Percentiles rank a stretch among this genome's conserved stretches.
Evolutionary conservation across 2,888 invertebrate species (phyloP).

Genomic region (Melinaea marsaeus): DNA sequence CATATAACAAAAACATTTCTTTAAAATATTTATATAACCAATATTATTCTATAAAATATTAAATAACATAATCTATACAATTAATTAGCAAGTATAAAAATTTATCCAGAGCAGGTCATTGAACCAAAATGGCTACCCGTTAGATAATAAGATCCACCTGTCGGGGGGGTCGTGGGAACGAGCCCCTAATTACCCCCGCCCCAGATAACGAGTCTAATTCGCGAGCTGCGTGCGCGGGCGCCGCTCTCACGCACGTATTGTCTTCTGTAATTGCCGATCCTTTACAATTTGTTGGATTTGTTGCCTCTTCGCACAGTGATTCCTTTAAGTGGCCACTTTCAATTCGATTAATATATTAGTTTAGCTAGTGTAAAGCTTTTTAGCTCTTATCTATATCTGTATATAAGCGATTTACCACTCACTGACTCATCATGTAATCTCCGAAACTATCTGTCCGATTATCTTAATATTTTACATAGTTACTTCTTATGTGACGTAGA

Average conservation of each 20-base stretch:
- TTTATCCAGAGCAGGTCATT: slow-evolving; percentile 21
- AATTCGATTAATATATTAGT: slow-evolving; percentile 72
- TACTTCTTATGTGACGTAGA: too few species aligned
- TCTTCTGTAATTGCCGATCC: slow-evolving; percentile 77
- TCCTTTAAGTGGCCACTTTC: slow-evolving; percentile 76
- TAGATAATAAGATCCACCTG: slow-evolving; percentile 45
- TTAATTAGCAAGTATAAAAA: not conserved
- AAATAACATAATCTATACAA: too few species aligned
- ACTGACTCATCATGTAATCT: too few species aligned
- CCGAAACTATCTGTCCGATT: too few species aligned
- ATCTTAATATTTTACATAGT: too few species aligned
- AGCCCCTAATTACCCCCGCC: slow-evolving; percentile 68
- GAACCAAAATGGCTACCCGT: slow-evolving; percentile 29
- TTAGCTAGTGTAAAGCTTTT: slow-evolving; percentile 30
- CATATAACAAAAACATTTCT: too few species aligned
- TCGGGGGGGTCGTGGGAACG: slow-evolving; percentile 65
- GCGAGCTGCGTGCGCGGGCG: slow-evolving; percentile 71
- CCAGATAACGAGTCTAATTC: slow-evolving; percentile 75
- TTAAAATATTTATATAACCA: too few species aligned
- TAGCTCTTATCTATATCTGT: not conserved
- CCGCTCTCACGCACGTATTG: slow-evolving; percentile 76
- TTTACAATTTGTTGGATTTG: slow-evolving; percentile 73
- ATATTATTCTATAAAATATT: too few species aligned
- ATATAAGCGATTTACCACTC: too few species aligned
- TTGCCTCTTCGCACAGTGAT: slow-evolving; percentile 72